Evolutionary conservation across 1,140 invertebrate species (phyloP), one percentile per base, ranked within the genome.

Genomic region (Drosophila insularis): DNA sequence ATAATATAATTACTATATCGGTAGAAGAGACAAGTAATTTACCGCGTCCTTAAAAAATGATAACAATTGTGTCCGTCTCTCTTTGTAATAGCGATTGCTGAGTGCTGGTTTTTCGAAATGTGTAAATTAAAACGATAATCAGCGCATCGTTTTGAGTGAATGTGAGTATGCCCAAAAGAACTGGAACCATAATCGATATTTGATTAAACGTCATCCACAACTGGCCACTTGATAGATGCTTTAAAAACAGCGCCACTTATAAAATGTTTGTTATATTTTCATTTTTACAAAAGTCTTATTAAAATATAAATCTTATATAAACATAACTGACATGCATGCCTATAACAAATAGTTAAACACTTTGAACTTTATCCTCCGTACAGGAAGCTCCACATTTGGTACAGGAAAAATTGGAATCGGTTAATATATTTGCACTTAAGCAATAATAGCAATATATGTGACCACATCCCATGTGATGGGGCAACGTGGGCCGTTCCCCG

Each of bases 401-500:
- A 43, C 91, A 92, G 32, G 37, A 32, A 67, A 92, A 92, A 58
- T 84, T 81, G 2, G 82, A 54, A 64, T 92, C 90, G 2, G 89
- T 91, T 17, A 77, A 13, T 32, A 92, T 43, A 80, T 92, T 92
- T 5, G 85, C 91, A 13, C 75, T 92, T 67, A 95, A 81, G 89
- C 94, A 95, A 74, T 94, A 94, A 91, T 94, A 95, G 89, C 94
- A 95, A 89, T 94, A 95, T 63, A 95, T 92, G 91, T 95, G 94
- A 11, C 90, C 90, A 84, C 94, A 95, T 7, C 93, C 93, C 93
- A 95, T 95, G 64, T 94, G 93, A 89, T 94, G 93, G 8, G 94
- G 94, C 56, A 94, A 79, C 8, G 94, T 93, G 4, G 94, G 94
- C 46, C 91, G 92, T 68, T 93, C 92, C 0, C 89, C 90, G 79